Percentiles rank a stretch among this genome's conserved stretches.
phyloP scores from a whole-genome alignment of 1,140 invertebrate genomes.

The Radopholus similis region DNA sequence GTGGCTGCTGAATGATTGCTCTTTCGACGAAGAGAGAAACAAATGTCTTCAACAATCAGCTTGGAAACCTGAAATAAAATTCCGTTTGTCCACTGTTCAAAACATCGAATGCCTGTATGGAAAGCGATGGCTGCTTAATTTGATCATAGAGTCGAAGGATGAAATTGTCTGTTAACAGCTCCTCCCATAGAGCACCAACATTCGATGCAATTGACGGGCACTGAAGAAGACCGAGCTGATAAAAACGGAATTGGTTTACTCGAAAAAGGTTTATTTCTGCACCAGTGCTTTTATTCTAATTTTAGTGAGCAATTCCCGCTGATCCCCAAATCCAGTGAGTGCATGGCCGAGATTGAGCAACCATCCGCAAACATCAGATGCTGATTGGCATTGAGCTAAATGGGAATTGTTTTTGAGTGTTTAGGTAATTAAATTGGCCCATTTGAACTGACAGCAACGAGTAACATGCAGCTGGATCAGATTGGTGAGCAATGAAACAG shows the following conservation, averaged over 20 bases:
- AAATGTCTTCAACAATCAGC: slow-evolving; percentile 4
- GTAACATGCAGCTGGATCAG: neutral
- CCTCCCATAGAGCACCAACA: neutral
- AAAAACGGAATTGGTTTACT: neutral
- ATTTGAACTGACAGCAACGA: neutral
- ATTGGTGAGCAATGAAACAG: neutral
- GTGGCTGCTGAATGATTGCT: too few relatives aligned
- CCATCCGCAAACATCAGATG: neutral
- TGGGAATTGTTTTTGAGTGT: neutral
- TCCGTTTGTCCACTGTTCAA: neutral
- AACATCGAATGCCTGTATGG: neutral
- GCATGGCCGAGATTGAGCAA: neutral
- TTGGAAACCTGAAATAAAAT: slow-evolving; percentile 6
- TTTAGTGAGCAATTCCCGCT: neutral
- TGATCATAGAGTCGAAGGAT: neutral
- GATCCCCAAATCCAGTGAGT: neutral
- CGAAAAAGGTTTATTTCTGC: neutral
- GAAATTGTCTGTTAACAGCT: neutral
- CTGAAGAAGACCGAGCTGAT: neutral
- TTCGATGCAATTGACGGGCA: neutral
- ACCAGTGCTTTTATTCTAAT: neutral
- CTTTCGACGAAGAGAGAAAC: neutral
- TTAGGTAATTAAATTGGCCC: neutral
- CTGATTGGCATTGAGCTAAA: neutral
- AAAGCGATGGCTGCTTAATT: neutral